Conservation (phyloP, 2,797 vertebrate genomes). For the Hoplostethus atlanticus region DNA sequence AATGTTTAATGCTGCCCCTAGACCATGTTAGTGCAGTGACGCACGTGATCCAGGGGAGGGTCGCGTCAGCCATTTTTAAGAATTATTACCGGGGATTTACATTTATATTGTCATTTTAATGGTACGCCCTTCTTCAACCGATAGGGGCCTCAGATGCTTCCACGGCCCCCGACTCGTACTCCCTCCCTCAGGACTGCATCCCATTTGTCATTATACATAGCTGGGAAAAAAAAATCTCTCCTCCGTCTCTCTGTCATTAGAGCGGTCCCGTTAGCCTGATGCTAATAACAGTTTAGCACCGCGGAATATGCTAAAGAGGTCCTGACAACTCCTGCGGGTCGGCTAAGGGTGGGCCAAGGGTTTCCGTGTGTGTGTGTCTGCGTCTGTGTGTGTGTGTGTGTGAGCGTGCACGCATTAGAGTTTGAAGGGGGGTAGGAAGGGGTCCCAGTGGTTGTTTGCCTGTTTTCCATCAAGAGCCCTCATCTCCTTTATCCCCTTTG, state of each 20-base stretch:
- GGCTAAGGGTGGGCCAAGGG: conserved; percentile 77
- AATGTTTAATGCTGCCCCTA: conserved; percentile 81
- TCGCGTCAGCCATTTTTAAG: conserved; percentile 81
- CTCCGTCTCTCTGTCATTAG: conserved; percentile 68
- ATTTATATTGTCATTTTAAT: conserved; percentile 92
- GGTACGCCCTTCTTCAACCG: conserved; percentile 69
- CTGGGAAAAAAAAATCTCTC: conserved; percentile 33
- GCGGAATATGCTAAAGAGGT: conserved; percentile 89
- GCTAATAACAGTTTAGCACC: conserved; percentile 91
- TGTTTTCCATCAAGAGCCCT: conserved; percentile 89
- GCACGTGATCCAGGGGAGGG: conserved; percentile 65
- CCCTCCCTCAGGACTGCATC: conserved; percentile 82
- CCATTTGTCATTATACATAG: conserved; percentile 83
- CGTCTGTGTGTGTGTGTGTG: conserved; percentile 16
- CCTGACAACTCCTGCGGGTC: conserved; percentile 87
- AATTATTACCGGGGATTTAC: conserved; percentile 88
- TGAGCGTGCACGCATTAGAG: conserved; percentile 61
- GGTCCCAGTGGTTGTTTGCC: conserved; percentile 90
- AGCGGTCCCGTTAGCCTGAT: conserved; percentile 81
- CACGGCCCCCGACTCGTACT: conserved; percentile 83
- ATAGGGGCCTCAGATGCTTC: conserved; percentile 89
- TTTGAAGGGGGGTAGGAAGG: conserved; percentile 69
- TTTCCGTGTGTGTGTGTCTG: conserved; percentile 53
- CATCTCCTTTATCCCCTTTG: conserved; percentile 93
- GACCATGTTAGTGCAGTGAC: conserved; percentile 74